phyloP scores from a whole-genome alignment of 2,113 vertebrate genomes.

The Pholis gunnellus region DNA sequence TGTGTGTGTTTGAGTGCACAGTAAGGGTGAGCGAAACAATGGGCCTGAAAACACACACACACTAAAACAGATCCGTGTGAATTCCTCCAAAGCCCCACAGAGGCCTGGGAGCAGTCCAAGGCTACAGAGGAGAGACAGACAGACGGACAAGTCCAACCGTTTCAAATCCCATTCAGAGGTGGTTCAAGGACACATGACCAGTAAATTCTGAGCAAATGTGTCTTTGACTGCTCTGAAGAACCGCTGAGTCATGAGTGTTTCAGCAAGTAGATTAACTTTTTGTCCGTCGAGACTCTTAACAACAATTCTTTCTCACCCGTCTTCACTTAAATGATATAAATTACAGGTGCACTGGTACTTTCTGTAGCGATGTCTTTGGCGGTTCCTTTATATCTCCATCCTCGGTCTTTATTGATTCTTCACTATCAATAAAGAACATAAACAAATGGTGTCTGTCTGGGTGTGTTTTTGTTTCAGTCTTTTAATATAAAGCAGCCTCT shows the following conservation, averaged over 20 bases:
- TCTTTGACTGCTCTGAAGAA: neutral
- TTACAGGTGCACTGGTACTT: neutral
- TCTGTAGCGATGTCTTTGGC: neutral
- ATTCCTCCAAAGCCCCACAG: slow-evolving; percentile 54
- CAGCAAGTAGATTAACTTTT: neutral
- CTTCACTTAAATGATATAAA: neutral
- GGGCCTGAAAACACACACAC: neutral
- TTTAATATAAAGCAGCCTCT: neutral
- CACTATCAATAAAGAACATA: neutral
- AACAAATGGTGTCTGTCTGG: neutral
- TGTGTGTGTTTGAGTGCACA: slow-evolving; percentile 30
- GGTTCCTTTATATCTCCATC: neutral
- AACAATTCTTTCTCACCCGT: neutral
- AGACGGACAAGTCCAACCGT: slow-evolving; percentile 15
- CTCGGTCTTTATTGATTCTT: neutral
- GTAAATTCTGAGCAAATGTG: neutral
- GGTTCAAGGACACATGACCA: slow-evolving; percentile 45
- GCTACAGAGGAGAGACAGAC: slow-evolving; percentile 23
- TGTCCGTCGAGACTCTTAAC: neutral
- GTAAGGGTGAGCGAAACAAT: slow-evolving; percentile 53
- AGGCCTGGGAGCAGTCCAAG: slow-evolving; percentile 49
- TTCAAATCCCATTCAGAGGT: slow-evolving; percentile 31
- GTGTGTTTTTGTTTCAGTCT: neutral
- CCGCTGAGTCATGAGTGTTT: neutral
- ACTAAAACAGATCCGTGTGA: slow-evolving; percentile 33